phyloP scores from a whole-genome alignment of 2,888 invertebrate genomes.

The Linnaemya tessellans region DNA sequence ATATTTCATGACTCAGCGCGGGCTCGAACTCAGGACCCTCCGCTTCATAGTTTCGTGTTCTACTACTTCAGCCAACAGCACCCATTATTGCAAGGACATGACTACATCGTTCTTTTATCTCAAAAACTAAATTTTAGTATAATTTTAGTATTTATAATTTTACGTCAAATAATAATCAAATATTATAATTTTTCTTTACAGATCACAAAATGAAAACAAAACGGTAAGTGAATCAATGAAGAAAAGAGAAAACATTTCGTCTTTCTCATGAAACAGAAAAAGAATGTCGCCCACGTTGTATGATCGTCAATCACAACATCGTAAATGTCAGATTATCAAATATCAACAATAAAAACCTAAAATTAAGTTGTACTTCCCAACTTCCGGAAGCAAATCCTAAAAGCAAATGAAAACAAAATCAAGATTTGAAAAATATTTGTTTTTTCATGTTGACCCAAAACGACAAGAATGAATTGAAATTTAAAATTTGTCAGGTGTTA shows the following conservation, averaged over 20 bases:
- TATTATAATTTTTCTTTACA: slow-evolving; percentile 51
- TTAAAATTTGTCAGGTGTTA: slow-evolving; percentile 59
- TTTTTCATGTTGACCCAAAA: slow-evolving; percentile 47
- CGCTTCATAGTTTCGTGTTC: no score
- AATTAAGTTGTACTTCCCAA: slow-evolving; percentile 46
- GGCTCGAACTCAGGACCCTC: no score
- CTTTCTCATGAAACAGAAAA: neutral
- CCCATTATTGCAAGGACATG: no score
- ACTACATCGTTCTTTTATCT: no score
- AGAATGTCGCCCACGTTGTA: slow-evolving; percentile 74
- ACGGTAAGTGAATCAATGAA: slow-evolving; percentile 4
- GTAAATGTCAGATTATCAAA: slow-evolving; percentile 63
- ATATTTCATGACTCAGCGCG: no score
- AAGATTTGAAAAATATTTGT: slow-evolving; percentile 10
- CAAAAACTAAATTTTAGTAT: no score
- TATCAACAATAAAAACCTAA: slow-evolving; percentile 22
- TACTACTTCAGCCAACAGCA: no score
- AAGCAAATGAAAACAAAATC: slow-evolving; percentile 37
- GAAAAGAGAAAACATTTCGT: slow-evolving; percentile 43
- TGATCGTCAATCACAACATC: slow-evolving; percentile 71
- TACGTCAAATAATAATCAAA: slow-evolving; percentile 28
- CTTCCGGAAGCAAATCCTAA: slow-evolving; percentile 62
- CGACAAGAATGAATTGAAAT: slow-evolving; percentile 55
- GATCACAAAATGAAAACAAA: slow-evolving; percentile 3
- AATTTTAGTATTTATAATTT: no score